Percentiles rank a stretch among this genome's conserved stretches.
phyloP scores from a whole-genome alignment of 2,797 vertebrate species.

The Aselliscus stoliczkanus region DNA sequence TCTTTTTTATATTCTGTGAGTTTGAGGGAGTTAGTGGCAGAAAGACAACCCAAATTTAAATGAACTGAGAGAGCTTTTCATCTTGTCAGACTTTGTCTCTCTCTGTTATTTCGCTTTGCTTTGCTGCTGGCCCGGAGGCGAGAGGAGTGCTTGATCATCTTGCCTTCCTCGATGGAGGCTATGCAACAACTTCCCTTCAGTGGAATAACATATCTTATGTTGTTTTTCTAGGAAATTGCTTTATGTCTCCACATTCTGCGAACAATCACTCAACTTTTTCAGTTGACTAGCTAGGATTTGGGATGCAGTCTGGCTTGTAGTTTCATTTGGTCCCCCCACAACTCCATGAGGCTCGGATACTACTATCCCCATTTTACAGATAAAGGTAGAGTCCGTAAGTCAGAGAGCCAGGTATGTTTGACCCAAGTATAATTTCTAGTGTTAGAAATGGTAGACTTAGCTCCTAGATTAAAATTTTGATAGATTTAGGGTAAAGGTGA shows the following conservation, averaged over 20 bases:
- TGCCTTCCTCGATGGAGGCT: not conserved
- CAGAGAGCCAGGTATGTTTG: not conserved
- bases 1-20: slow-evolving; percentile 51
- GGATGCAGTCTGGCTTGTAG: not conserved
- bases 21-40: slow-evolving; percentile 57
- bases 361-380: not conserved
- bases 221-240: not conserved
- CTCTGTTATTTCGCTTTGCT: slow-evolving; percentile 4
- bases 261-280: not conserved
- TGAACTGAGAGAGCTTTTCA: not conserved
- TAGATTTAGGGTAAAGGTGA: not conserved
- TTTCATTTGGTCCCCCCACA: not conserved
- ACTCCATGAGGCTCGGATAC: not conserved
- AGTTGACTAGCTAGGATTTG: not conserved
- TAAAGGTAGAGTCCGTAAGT: not conserved
- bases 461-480: not conserved
- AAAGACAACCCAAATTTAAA: slow-evolving; percentile 38
- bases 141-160: not conserved
- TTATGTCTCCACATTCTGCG: not conserved
- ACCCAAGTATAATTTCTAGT: not conserved
- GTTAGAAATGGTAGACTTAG: not conserved
- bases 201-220: not conserved
- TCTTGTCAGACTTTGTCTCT: not conserved
- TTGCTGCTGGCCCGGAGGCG: not conserved
- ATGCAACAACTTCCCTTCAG: not conserved